Conservation (phyloP, 35 echinoderm and acorn worm genomes). For the Apostichopus californicus region DNA sequence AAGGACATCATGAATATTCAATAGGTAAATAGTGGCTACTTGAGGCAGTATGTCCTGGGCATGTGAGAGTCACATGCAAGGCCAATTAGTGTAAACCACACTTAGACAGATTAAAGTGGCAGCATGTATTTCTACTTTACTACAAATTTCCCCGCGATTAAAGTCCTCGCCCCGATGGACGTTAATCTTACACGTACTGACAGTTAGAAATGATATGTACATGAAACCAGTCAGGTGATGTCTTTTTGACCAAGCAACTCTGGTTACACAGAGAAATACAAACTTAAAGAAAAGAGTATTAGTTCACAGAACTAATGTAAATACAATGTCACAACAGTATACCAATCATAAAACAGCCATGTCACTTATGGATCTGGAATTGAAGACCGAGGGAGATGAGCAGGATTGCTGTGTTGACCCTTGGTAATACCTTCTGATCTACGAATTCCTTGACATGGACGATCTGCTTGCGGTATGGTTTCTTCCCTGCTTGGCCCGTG, state of each 20-base stretch:
- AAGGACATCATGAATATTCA: too few species aligned
- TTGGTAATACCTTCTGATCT: neutral
- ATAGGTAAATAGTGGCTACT: too few species aligned
- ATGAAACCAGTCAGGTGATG: neutral
- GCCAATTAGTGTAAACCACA: too few species aligned
- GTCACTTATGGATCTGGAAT: neutral
- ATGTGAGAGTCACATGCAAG: too few species aligned
- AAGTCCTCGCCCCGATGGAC: slow-evolving; percentile 19
- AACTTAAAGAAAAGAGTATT: neutral
- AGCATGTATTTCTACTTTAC: too few species aligned
- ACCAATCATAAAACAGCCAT: neutral
- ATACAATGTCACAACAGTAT: too few species aligned
- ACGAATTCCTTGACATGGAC: neutral
- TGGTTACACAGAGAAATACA: neutral
- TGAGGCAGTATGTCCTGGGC: too few species aligned
- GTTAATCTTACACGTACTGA: neutral
- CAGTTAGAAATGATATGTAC: neutral
- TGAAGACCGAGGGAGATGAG: too few species aligned
- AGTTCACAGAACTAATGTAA: neutral
- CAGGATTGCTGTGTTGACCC: neutral
- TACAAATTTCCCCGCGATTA: slow-evolving; percentile 35
- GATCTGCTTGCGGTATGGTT: too few species aligned
- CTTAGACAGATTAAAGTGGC: too few species aligned
- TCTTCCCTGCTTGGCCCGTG: neutral
- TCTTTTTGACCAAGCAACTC: neutral